Base-by-base conservation (phyloP, 2,113 vertebrate species). In the Neotoma lepida region DNA sequence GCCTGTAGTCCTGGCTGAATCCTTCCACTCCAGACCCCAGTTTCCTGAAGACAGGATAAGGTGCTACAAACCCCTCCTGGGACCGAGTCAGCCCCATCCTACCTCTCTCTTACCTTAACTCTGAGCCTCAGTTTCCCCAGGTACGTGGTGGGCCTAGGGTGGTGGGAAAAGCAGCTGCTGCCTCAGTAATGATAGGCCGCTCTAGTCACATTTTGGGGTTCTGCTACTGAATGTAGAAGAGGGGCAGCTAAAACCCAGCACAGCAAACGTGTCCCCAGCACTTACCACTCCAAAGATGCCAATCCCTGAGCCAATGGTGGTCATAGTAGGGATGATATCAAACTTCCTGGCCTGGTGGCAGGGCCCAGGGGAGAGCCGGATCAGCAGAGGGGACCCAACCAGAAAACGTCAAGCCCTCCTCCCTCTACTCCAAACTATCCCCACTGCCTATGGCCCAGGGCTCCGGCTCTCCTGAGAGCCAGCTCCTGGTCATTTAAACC, bases 281-380 rank as follows among this genome's bases (percentile, higher is more conserved):
- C 99, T 98, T 98, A 99, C 99, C 98, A 99, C 99, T 90, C 99
- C 99, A 41, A 99, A 99, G 96, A 99, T 99, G 93, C 99, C 99
- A 93, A 99, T 99, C 90, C 99, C 99, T 41, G 99, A 99, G 91
- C 99, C 99, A 4, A 99, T 99, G 12, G 99, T 99, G 13, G 99
- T 99, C 97, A 99, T 98, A 0, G 99, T 99, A 0, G 99, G 99
- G 97, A 99, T 99, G 97, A 99, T 99, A 96, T 99, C 98, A 97
- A 99, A 99, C 97, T 99, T 99, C 90, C 99, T 98, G 8, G 99
- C 99, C 99, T 99, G 97, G 91, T 94, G 70, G 30, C 28, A 89
- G 54, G 93, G 80, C 6, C 63, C 30, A 61, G 17, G 94, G 86
- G 89, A 96, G 84, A 82, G 2, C 76, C 86, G 39, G 4, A 66